Evolutionary conservation across 2,888 invertebrate species (phyloP), one percentile per base, ranked within the genome.

Genomic region (Xanthorhoe designata): DNA sequence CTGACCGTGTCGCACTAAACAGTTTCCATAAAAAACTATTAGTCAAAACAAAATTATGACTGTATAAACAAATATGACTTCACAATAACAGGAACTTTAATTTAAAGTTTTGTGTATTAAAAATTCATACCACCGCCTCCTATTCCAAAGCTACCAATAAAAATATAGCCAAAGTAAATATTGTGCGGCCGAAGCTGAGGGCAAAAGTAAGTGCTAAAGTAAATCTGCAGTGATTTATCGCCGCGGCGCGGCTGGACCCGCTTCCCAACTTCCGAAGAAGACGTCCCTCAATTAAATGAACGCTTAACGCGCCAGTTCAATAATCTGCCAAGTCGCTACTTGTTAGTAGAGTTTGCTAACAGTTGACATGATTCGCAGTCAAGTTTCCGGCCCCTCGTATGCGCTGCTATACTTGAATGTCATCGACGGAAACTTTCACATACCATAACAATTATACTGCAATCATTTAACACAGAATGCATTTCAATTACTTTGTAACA

Each of bases 301-400:
- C 76, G 74, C 78, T 80, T 77, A 78, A 78, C 72, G 72, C 71
- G 68, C 67, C 73, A 78, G 73, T 77, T 79, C 78, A 82, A 83
- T 78, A 80, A 79, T 80, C 78, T 76, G 75, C 78, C 76, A 77
- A 77, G 74, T 79, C 78, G 78, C 74, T 75, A 81, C 81, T 87
- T 80, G 83, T 86, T 85, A 87, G 82, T 81, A 71, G 75, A 85
- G 83, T 88, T 87, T 71, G 79, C 80, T 77, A 83, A 83, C 81
- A 81, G 80, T 85, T 84, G 84, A 85, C 84, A 82, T 81, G 77
- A 78, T 78, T 81, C 74, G 70, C 75, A 72, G 75, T 77, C 76
- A 80, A 84, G 79, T 85, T 83, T 78, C 78, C 78, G 76, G 76
- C 75, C 63, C 74, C 64, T 71, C 78, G 83, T 80, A 75, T 84